phyloP scores from a whole-genome alignment of 2,888 invertebrate genomes.

The Lampropteryx suffumata region DNA sequence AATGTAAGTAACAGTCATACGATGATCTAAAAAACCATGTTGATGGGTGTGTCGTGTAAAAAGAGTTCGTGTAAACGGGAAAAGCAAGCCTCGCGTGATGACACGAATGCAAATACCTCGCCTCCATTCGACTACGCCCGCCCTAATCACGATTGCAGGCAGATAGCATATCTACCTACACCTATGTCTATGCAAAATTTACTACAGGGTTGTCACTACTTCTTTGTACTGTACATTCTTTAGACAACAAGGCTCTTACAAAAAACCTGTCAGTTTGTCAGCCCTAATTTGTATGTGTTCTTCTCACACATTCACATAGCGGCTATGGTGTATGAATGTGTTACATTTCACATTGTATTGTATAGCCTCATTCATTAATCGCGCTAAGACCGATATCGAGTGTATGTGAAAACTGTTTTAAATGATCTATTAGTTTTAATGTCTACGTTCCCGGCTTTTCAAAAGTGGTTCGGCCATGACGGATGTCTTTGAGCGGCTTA shows the following conservation, averaged over 20 bases:
- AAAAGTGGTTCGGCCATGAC: no score
- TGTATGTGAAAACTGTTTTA: slow-evolving; percentile 22
- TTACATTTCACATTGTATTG: slow-evolving; percentile 30
- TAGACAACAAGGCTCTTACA: neutral
- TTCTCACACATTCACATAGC: slow-evolving; percentile 27
- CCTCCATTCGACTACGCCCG: slow-evolving; percentile 30
- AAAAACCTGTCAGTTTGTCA: neutral
- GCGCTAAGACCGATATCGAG: slow-evolving; percentile 17
- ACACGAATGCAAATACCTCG: slow-evolving; percentile 50
- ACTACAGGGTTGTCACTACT: slow-evolving; percentile 13
- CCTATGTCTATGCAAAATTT: slow-evolving; percentile 11
- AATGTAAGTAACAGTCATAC: neutral
- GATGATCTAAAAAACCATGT: neutral
- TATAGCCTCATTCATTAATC: slow-evolving; percentile 25
- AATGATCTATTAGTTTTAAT: slow-evolving; percentile 14
- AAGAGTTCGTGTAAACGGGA: slow-evolving; percentile 31
- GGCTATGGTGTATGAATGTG: slow-evolving; percentile 20
- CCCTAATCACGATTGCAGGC: slow-evolving; percentile 36
- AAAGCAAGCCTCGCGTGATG: slow-evolving; percentile 47
- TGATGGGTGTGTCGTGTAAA: slow-evolving; percentile 29
- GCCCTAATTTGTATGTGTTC: slow-evolving; percentile 9
- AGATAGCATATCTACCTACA: slow-evolving; percentile 27
- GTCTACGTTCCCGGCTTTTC: no score
- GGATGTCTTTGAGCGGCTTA: no score
- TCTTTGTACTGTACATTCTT: neutral